phyloP scores from a whole-genome alignment of 2,797 vertebrate species.

The Ctenopoma kingsleyae region DNA sequence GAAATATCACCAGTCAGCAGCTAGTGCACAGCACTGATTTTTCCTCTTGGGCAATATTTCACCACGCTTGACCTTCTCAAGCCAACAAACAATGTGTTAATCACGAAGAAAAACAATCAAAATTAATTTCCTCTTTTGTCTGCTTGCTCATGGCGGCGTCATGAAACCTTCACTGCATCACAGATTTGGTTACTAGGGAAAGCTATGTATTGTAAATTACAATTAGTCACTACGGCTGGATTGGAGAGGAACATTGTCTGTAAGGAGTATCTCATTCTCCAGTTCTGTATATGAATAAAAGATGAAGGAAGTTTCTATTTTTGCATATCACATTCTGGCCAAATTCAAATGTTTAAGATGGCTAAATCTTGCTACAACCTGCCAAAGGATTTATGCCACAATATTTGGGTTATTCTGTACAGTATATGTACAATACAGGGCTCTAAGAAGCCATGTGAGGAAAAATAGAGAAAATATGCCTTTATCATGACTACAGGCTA shows the following conservation, averaged over 20 bases:
- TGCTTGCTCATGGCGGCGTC: conserved; percentile 20
- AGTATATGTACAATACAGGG: not conserved
- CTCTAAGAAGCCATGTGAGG: not conserved
- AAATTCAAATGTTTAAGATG: conserved; percentile 5
- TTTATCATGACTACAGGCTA: conserved; percentile 30
- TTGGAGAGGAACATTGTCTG: conserved; percentile 4
- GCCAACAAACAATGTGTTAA: conserved; percentile 70
- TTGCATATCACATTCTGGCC: conserved; percentile 18
- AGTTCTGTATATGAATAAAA: conserved; percentile 37
- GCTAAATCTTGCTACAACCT: not conserved
- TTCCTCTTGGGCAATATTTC: conserved; percentile 53
- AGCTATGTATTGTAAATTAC: conserved; percentile 40
- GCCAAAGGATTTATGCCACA: not conserved
- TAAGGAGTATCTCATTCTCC: not conserved
- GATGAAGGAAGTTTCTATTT: conserved; percentile 25
- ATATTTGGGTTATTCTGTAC: conserved; percentile 12
- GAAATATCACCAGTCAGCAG: conserved; percentile 78
- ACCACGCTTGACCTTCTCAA: conserved; percentile 69
- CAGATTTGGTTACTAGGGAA: conserved; percentile 45
- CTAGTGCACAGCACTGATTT: conserved; percentile 43
- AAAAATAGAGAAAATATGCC: conserved; percentile 1
- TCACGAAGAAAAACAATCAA: conserved; percentile 55
- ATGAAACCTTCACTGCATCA: conserved; percentile 34
- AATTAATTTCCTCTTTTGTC: conserved; percentile 56
- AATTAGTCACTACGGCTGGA: conserved; percentile 1